Percentiles rank a stretch among this genome's conserved stretches.
Evolutionary conservation across 2,113 vertebrate species (phyloP).

Genomic region (Cavia aperea): DNA sequence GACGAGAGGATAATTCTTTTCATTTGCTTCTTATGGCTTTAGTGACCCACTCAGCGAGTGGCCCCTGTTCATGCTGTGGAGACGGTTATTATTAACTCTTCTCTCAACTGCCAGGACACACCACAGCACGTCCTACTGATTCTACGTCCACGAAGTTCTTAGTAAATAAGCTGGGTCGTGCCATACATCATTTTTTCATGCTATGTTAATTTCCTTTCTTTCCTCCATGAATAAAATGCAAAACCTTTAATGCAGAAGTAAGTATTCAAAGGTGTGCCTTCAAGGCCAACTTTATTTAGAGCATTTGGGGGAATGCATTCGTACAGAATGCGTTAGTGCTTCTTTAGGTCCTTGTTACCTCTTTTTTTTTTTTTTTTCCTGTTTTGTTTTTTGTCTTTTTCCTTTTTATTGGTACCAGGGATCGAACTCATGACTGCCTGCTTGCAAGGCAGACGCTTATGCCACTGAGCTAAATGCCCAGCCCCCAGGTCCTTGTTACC

Average conservation of each 20-base stretch:
- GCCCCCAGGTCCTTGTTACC: neutral
- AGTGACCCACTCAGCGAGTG: neutral
- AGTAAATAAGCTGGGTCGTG: constrained; percentile 45
- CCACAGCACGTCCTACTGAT: neutral
- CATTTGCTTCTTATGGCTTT: constrained; percentile 21
- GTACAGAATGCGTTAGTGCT: neutral
- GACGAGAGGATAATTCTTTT: neutral
- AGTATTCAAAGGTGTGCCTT: constrained; percentile 1
- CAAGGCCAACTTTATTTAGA: neutral
- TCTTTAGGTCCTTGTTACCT: neutral
- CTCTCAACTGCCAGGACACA: neutral
- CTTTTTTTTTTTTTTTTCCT: neutral
- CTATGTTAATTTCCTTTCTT: neutral
- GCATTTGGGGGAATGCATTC: neutral
- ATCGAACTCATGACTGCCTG: too few relatives aligned
- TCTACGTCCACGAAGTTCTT: constrained; percentile 21
- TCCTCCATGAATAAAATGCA: neutral
- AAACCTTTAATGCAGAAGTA: constrained; percentile 23
- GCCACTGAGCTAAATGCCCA: too few relatives aligned
- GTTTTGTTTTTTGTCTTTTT: too few relatives aligned
- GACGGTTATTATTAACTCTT: constrained; percentile 49
- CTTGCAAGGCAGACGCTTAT: too few relatives aligned
- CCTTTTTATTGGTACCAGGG: too few relatives aligned
- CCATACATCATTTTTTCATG: neutral
- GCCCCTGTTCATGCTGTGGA: neutral